phyloP scores from a whole-genome alignment of 2,888 invertebrate species.

The Limnephilus lunatus region DNA sequence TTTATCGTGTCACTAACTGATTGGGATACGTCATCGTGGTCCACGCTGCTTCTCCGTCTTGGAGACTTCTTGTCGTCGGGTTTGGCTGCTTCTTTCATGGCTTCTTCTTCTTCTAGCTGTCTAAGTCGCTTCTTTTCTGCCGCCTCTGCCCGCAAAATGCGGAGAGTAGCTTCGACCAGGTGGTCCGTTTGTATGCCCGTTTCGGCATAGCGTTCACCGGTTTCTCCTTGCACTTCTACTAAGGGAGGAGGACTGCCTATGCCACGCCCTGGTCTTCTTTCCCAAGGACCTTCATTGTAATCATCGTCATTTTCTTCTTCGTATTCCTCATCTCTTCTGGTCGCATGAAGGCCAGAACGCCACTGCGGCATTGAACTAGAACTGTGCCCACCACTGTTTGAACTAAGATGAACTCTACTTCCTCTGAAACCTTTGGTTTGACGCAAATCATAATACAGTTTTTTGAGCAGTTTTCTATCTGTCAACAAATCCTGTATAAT shows the following conservation, averaged over 20 bases:
- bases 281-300: constrained; percentile 70
- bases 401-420: constrained; percentile 70
- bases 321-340: constrained; percentile 67
- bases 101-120: constrained; percentile 72
- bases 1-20: constrained; percentile 93
- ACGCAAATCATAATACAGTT: constrained; percentile 84
- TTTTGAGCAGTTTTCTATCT: constrained; percentile 85
- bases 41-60: constrained; percentile 86
- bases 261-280: constrained; percentile 69
- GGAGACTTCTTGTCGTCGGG: constrained; percentile 71
- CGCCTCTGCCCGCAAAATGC: constrained; percentile 67
- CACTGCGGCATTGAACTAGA: constrained; percentile 67
- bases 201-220: constrained; percentile 75
- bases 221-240: constrained; percentile 82
- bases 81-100: constrained; percentile 69
- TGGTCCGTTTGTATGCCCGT: constrained; percentile 81
- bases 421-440: constrained; percentile 79
- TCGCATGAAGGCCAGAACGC: constrained; percentile 67
- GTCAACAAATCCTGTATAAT: constrained; percentile 85
- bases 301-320: constrained; percentile 67
- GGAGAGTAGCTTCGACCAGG: constrained; percentile 78
- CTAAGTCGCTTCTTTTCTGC: constrained; percentile 75
- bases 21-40: constrained; percentile 90
- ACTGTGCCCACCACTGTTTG: constrained; percentile 54
- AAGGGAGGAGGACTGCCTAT: constrained; percentile 78